Base-by-base conservation (phyloP, 30 jellyfish, hydroid and myxozoan species). In the Cassiopea xamachana region DNA sequence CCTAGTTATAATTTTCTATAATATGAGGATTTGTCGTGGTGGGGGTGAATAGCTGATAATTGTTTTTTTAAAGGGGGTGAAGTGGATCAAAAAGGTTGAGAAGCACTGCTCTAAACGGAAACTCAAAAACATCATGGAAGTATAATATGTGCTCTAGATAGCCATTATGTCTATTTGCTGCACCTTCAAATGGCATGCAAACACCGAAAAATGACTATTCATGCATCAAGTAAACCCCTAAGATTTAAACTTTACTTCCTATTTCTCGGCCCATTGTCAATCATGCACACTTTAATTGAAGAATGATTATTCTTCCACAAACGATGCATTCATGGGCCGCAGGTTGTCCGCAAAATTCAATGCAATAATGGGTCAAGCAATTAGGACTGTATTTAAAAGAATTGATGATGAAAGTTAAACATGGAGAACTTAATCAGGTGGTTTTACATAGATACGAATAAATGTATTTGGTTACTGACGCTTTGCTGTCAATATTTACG, bases 401-500 rank as follows among this genome's bases (percentile, higher is more conserved):
- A 68, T 82, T 82, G 90, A 49, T 67, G 90, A 82, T 64, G 82
- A 16, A 82, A 68, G 82, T 82, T 74, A 82, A 82, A 82, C 90
- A 82, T 27, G 62, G 81, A 18, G 73, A 75, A 46, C 76, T 60
- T 61, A 78, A 60, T 88, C 95, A 88, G 95, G 95, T 88, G 95
- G 95, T 88, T 88, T 88, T 88, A 88, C 95, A 62, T 88, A 80
- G 95, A 88, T 78, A 79, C 95, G 87, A 79, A 55, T 80, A 62
- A 50, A 78, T 88, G 89, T 72, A 45, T 64, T 77, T 47, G 47
- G 73, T 64, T 71, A 86, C 79, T 75, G 95, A 88, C 90, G 90
- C 95, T 88, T 69, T 49, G 81, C 77, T 68, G 86, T 88, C 89
- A 87, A 87, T 87, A 87, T 87, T 87, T 77, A 79, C 94, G 82